Evolutionary conservation across 2,888 invertebrate species (phyloP).

Genomic region (Yponomeuta cagnagella): DNA sequence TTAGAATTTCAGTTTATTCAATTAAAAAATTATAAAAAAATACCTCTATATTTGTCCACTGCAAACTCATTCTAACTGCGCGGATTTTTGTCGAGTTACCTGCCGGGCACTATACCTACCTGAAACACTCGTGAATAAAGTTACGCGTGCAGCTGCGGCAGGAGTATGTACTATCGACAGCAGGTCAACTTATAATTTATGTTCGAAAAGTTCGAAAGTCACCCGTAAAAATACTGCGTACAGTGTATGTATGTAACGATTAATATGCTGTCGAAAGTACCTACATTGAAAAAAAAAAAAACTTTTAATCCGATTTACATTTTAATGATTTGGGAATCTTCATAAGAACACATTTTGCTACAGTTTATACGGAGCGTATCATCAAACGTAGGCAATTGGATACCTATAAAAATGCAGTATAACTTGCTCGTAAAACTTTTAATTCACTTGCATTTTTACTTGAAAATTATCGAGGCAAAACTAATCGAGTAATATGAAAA

Average conservation of each 20-base stretch:
- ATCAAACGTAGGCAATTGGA: slow-evolving; percentile 65
- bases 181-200: too few species aligned
- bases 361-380: slow-evolving; percentile 63
- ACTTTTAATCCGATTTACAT: slow-evolving; percentile 52
- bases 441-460: slow-evolving; percentile 45
- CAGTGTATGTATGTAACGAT: not conserved
- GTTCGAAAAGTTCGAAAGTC: too few species aligned
- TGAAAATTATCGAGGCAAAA: not conserved
- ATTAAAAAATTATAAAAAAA: too few species aligned
- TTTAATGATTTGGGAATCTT: slow-evolving; percentile 53
- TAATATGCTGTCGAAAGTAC: not conserved
- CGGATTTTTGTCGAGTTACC: too few species aligned
- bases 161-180: too few species aligned
- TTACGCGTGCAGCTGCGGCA: too few species aligned
- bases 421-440: slow-evolving; percentile 65
- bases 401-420: slow-evolving; percentile 68
- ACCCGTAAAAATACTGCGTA: not conserved
- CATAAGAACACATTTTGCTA: slow-evolving; percentile 58
- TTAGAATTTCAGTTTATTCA: too few species aligned
- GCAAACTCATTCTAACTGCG: too few species aligned
- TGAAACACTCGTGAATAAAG: too few species aligned
- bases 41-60: too few species aligned
- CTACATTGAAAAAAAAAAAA: not conserved
- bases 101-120: too few species aligned
- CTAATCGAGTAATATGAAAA: not conserved